These are phyloP conservation scores for Dendrolimus kikuchii DNA, from an alignment of 1,140 invertebrate genomes.

Conservation along the genomic window DNA sequence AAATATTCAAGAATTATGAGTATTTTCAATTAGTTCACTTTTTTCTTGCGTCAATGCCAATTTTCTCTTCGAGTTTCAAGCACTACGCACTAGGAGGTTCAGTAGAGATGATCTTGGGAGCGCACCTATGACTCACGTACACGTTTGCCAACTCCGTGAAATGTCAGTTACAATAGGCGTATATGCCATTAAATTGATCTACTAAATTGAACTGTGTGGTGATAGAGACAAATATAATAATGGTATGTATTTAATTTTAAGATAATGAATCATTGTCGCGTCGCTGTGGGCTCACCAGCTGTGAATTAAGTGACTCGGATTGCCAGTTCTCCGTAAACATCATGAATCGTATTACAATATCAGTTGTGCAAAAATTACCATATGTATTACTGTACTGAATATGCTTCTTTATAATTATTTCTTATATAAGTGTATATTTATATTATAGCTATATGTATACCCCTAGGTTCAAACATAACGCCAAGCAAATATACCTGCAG, in stretches of 20 bases:
- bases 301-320: constrained; percentile 49
- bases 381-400: not conserved
- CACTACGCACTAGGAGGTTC: constrained; percentile 17
- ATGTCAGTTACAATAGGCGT: constrained; percentile 16
- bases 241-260: not conserved
- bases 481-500: too few relatives aligned
- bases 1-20: constrained; percentile 8
- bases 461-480: too few relatives aligned
- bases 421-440: too few relatives aligned
- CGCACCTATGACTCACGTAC: constrained; percentile 53
- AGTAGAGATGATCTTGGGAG: constrained; percentile 47
- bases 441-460: too few relatives aligned
- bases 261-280: constrained; percentile 45
- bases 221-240: constrained; percentile 13
- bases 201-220: constrained; percentile 29
- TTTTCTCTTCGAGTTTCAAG: constrained; percentile 30
- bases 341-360: constrained; percentile 45
- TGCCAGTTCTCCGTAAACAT: constrained; percentile 47
- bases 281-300: constrained; percentile 38
- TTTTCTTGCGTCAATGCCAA: constrained; percentile 24
- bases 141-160: constrained; percentile 43
- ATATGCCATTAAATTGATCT: constrained; percentile 21
- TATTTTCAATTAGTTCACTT: constrained; percentile 17
- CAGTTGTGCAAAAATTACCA: constrained; percentile 37
- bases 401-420: not conserved